Conservation (phyloP, 2,888 invertebrate genomes). For the Adelphocoris suturalis region DNA sequence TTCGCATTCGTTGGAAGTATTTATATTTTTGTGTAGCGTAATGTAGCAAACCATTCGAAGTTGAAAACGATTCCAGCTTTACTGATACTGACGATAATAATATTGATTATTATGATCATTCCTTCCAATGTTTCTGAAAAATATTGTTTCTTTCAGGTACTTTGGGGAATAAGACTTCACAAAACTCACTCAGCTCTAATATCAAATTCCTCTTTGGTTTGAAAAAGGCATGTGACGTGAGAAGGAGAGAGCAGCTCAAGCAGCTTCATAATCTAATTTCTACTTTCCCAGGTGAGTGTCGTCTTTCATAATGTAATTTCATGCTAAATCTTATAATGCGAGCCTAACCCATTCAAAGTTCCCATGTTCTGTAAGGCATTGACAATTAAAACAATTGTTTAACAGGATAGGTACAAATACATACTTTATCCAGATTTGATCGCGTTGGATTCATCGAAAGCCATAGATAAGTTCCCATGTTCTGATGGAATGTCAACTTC, state of each 20-base stretch:
- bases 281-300: background rate
- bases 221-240: slow-evolving; percentile 73
- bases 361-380: background rate
- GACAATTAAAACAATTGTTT: background rate
- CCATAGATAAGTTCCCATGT: too few species aligned
- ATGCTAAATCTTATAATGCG: background rate
- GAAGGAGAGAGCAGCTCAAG: slow-evolving; percentile 58
- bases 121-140: too few species aligned
- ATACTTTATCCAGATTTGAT: too few species aligned
- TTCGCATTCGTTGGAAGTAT: too few species aligned
- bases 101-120: background rate
- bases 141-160: slow-evolving; percentile 64
- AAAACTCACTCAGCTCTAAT: slow-evolving; percentile 54
- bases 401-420: background rate
- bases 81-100: background rate
- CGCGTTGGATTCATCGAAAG: too few species aligned
- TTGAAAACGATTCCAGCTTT: too few species aligned
- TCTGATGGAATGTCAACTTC: too few species aligned
- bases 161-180: slow-evolving; percentile 66
- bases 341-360: background rate
- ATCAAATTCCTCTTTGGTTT: slow-evolving; percentile 72
- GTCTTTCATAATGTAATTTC: background rate
- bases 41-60: too few species aligned
- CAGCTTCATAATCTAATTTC: slow-evolving; percentile 61
- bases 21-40: too few species aligned